phyloP scores from a whole-genome alignment of 2,113 vertebrate genomes.

The Neolamprologus modestus region DNA sequence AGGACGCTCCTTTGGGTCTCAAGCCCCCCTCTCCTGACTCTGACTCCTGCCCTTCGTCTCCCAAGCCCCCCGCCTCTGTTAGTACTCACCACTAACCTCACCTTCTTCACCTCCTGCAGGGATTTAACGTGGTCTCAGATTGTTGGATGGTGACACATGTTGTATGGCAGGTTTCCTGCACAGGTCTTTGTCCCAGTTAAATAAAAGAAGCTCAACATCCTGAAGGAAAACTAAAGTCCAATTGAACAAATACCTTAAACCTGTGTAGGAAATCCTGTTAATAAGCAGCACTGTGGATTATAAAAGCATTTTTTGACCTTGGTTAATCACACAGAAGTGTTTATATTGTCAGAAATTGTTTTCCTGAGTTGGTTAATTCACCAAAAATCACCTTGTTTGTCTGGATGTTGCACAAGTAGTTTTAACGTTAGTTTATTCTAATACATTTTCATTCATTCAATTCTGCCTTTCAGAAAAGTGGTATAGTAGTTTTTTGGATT shows the following conservation, averaged over 20 bases:
- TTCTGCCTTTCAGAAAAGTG: background rate
- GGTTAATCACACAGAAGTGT: background rate
- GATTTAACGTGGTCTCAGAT: background rate
- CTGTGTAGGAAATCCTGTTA: slow-evolving; percentile 4
- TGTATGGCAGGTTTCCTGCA: slow-evolving; percentile 20
- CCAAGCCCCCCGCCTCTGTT: slow-evolving; percentile 85
- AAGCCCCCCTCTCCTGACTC: slow-evolving; percentile 80
- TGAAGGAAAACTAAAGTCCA: background rate
- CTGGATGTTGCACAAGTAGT: background rate
- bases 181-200: background rate
- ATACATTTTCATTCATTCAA: background rate
- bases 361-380: background rate
- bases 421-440: background rate
- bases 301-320: background rate
- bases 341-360: background rate
- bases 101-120: background rate
- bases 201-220: background rate
- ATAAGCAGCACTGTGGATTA: no score
- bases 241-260: background rate
- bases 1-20: slow-evolving; percentile 76
- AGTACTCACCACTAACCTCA: slow-evolving; percentile 68
- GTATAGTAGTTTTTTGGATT: background rate
- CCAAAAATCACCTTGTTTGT: background rate
- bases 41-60: slow-evolving; percentile 83
- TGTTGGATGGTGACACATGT: background rate